These are phyloP conservation scores for Nothura maculosa DNA, from an alignment of 2,797 vertebrate species.

Conservation along the genomic window DNA sequence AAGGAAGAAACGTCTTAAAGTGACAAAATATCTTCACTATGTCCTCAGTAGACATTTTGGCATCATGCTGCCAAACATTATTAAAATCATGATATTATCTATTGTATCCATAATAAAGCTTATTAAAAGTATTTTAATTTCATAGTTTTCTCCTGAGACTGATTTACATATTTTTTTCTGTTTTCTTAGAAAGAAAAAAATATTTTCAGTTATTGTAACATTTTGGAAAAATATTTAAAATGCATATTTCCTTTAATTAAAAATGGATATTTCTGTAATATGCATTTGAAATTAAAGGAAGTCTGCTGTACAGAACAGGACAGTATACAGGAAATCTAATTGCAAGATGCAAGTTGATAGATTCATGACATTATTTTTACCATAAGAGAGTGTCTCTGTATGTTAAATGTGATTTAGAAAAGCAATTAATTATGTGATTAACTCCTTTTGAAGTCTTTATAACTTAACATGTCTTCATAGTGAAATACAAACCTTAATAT, in stretches of 20 bases:
- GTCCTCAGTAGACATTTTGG: background rate
- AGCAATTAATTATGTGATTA: background rate
- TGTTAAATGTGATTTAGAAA: background rate
- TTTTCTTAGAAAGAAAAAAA: constrained; percentile 13
- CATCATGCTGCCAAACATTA: constrained; percentile 17
- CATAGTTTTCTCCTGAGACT: constrained; percentile 7
- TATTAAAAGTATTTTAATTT: background rate
- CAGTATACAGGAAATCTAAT: background rate
- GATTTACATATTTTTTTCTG: background rate
- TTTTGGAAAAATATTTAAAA: background rate
- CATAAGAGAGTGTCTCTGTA: too few species aligned
- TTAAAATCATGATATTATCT: constrained; percentile 39
- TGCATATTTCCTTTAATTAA: background rate
- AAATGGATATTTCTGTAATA: background rate
- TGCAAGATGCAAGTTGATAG: background rate
- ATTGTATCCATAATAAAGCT: constrained; percentile 27
- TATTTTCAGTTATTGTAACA: background rate
- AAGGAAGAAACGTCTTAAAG: constrained; percentile 67
- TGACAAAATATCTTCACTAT: constrained; percentile 50
- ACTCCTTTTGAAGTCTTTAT: background rate
- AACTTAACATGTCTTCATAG: background rate
- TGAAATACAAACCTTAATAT: background rate
- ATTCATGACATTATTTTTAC: constrained; percentile 65
- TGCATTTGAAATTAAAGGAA: background rate
- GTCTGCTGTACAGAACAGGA: background rate